Evolutionary conservation across 1,140 invertebrate genomes (phyloP).

Genomic region (Drosophila subpulchrella): DNA sequence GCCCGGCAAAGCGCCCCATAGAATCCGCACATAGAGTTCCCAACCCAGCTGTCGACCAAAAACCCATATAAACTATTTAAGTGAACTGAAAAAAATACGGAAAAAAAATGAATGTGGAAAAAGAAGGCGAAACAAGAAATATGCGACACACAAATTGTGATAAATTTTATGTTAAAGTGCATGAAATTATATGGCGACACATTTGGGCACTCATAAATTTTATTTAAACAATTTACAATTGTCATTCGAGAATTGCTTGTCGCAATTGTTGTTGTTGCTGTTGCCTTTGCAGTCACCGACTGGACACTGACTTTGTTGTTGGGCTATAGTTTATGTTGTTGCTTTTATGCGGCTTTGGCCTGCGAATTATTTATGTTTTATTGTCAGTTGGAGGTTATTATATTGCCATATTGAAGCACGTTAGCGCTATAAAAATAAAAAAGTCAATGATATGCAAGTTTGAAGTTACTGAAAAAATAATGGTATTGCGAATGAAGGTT

Average conservation of each 20-base stretch:
- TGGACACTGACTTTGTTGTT: slow-evolving; percentile 17
- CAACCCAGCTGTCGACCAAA: slow-evolving; percentile 24
- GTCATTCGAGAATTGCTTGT: slow-evolving; percentile 76
- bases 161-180: slow-evolving; percentile 83
- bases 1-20: slow-evolving; percentile 57
- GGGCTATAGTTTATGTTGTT: slow-evolving; percentile 24
- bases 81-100: slow-evolving; percentile 20
- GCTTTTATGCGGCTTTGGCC: slow-evolving; percentile 39
- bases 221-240: slow-evolving; percentile 83
- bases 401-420: slow-evolving; percentile 34
- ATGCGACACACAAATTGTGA: slow-evolving; percentile 79
- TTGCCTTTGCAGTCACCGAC: slow-evolving; percentile 19
- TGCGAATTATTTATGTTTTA: slow-evolving; percentile 62
- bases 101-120: slow-evolving; percentile 8
- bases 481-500: slow-evolving; percentile 1
- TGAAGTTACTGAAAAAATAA: slow-evolving; percentile 1
- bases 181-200: slow-evolving; percentile 82
- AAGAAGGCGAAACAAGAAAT: slow-evolving; percentile 53
- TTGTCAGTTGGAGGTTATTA: slow-evolving; percentile 66
- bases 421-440: slow-evolving; percentile 31
- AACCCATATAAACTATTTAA: slow-evolving; percentile 72
- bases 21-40: slow-evolving; percentile 40
- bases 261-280: slow-evolving; percentile 43
- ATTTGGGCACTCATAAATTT: slow-evolving; percentile 82
- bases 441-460: slow-evolving; percentile 22